A percentile compares a stretch with the other conserved stretches of the same genome.
Evolutionary conservation across 2,113 vertebrate genomes (phyloP).

Genomic region (Centropus unirufus): DNA sequence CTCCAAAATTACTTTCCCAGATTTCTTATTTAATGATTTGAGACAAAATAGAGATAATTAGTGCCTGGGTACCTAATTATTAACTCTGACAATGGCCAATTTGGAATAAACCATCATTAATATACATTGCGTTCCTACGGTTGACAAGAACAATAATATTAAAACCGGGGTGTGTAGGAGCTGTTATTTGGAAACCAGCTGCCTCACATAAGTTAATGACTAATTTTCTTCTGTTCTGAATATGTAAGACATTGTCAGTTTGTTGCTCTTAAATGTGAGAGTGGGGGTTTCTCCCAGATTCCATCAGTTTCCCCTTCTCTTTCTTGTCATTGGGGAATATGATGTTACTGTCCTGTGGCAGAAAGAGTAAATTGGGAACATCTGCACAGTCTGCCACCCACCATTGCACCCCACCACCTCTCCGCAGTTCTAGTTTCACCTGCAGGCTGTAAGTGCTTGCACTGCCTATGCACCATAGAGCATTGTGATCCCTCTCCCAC

Average conservation of each 20-base stretch:
- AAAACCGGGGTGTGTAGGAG: slow-evolving; percentile 58
- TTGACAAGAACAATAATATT: slow-evolving; percentile 64
- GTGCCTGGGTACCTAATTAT: slow-evolving; percentile 54
- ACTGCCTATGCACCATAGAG: fast-evolving
- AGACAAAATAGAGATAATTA: slow-evolving; percentile 67
- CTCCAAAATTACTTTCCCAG: slow-evolving; percentile 20
- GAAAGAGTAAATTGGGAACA: background rate
- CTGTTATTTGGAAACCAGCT: slow-evolving; percentile 35
- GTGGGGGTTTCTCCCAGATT: background rate
- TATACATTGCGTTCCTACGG: slow-evolving; percentile 42
- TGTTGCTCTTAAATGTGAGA: slow-evolving; percentile 21
- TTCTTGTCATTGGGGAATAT: fast-evolving
- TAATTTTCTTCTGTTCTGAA: slow-evolving; percentile 48
- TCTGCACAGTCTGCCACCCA: background rate
- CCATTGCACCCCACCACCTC: background rate
- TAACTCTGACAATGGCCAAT: slow-evolving; percentile 49
- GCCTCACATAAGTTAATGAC: slow-evolving; percentile 55
- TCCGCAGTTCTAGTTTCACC: background rate
- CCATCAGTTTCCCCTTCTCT: background rate
- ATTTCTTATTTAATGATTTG: slow-evolving; percentile 56
- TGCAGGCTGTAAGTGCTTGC: background rate
- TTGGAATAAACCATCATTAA: slow-evolving; percentile 58
- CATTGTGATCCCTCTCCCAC: background rate
- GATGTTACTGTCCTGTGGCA: background rate
- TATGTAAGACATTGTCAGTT: background rate